Evolutionary conservation across 2,113 vertebrate species (phyloP).

Genomic region (Zeus faber): DNA sequence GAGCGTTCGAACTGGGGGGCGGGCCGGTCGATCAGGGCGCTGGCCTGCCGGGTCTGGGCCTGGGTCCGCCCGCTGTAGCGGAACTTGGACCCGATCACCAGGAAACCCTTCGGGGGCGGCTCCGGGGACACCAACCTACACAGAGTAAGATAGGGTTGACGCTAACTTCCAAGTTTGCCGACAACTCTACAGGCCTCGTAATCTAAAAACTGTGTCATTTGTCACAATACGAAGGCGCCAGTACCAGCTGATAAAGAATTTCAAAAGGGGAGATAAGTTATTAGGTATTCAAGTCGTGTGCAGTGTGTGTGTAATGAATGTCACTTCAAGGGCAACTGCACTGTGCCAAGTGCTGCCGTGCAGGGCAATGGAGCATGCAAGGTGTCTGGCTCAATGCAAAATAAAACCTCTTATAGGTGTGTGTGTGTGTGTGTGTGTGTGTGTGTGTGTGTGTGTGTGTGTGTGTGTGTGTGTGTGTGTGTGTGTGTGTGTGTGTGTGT

Average conservation of each 20-base stretch:
- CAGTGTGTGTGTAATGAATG: background rate
- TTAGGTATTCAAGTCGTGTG: background rate
- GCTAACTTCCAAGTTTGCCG: too few species aligned
- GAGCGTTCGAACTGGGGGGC: conserved; percentile 96
- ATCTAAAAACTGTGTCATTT: conserved; percentile 10
- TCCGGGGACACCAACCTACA: conserved; percentile 94
- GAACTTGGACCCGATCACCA: conserved; percentile 99
- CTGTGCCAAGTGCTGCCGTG: conserved; percentile 10
- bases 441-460: background rate
- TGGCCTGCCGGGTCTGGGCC: conserved; percentile 96
- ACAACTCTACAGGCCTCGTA: too few species aligned
- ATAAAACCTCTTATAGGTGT: conserved; percentile 5
- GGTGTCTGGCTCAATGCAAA: conserved; percentile 20
- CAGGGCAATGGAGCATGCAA: conserved; percentile 35
- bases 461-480: background rate
- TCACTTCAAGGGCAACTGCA: background rate
- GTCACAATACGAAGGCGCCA: background rate
- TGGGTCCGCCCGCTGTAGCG: conserved; percentile 97
- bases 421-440: background rate
- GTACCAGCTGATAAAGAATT: background rate
- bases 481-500: conserved; percentile 1
- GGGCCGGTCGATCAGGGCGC: conserved; percentile 92
- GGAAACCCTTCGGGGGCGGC: conserved; percentile 95
- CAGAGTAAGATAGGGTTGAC: too few species aligned
- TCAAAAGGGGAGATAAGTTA: background rate